Conservation (phyloP, 2,113 vertebrate genomes). For the Ascaphus truei region DNA sequence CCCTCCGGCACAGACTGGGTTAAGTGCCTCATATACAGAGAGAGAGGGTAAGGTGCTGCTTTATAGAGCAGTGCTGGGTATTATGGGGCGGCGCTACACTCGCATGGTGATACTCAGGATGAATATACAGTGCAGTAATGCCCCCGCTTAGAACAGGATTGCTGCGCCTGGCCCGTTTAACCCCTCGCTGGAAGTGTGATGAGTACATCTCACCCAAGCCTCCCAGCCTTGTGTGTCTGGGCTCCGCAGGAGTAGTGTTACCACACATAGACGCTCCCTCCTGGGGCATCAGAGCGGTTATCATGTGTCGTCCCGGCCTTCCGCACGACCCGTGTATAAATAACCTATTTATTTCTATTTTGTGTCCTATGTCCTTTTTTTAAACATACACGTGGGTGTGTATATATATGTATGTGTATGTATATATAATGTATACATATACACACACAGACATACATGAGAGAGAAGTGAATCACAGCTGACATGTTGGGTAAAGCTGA, state of each 20-base stretch:
- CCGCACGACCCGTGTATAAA: slow-evolving; percentile 21
- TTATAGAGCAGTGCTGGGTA: too few relatives aligned
- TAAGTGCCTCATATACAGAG: too few relatives aligned
- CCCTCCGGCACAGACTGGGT: too few relatives aligned
- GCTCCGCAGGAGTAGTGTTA: not conserved
- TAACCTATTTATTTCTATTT: slow-evolving; percentile 33
- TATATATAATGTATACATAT: too few relatives aligned
- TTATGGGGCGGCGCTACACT: too few relatives aligned
- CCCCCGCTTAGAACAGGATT: too few relatives aligned
- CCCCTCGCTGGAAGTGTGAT: not conserved
- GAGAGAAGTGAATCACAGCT: not conserved
- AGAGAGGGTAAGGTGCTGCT: too few relatives aligned
- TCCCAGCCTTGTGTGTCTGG: not conserved
- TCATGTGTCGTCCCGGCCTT: not conserved
- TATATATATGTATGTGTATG: too few relatives aligned
- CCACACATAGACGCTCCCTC: not conserved
- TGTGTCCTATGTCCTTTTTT: slow-evolving; percentile 27
- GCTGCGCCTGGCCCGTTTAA: too few relatives aligned
- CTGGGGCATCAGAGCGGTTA: not conserved
- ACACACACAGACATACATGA: not conserved
- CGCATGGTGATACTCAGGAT: too few relatives aligned
- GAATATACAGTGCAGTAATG: too few relatives aligned
- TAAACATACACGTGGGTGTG: not conserved
- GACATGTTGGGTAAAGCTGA: not conserved
- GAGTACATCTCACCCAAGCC: not conserved